phyloP scores from a whole-genome alignment of 2,888 invertebrate species.

The Axea sp. region DNA sequence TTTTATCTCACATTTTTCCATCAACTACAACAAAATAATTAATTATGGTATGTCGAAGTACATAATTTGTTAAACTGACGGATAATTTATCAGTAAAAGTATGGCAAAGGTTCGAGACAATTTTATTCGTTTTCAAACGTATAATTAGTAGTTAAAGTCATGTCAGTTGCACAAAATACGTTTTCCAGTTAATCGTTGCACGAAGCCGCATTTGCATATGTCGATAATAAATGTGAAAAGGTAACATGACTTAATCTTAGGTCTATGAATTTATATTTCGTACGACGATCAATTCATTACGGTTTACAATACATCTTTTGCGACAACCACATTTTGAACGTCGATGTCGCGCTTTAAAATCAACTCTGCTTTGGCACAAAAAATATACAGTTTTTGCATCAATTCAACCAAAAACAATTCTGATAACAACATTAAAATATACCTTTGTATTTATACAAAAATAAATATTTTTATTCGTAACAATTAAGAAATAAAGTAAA shows the following conservation, averaged over 20 bases:
- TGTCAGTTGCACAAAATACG: constrained; percentile 73
- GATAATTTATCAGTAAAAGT: constrained; percentile 70
- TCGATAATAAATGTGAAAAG: constrained; percentile 48
- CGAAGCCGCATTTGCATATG: constrained; percentile 50
- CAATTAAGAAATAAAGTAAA: no score
- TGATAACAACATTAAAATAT: constrained; percentile 44
- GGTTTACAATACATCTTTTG: constrained; percentile 10
- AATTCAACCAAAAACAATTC: constrained; percentile 41
- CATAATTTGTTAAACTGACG: constrained; percentile 72
- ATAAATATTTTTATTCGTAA: constrained; percentile 51
- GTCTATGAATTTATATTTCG: constrained; percentile 44
- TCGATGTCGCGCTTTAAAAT: constrained; percentile 9
- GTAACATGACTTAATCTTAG: constrained; percentile 42
- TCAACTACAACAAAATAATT: constrained; percentile 78
- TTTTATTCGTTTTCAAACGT: constrained; percentile 66
- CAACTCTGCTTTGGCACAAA: constrained; percentile 51
- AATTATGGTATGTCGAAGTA: constrained; percentile 77
- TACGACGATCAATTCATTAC: constrained; percentile 22
- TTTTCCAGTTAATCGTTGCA: constrained; percentile 58
- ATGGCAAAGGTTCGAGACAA: constrained; percentile 71
- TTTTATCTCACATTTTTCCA: constrained; percentile 59
- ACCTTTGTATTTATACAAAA: constrained; percentile 56
- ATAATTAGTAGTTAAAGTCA: constrained; percentile 62
- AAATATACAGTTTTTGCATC: constrained; percentile 49
- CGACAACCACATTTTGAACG: constrained; percentile 12